Evolutionary conservation across 2,113 vertebrate genomes (phyloP).

Genomic region (Pithys albifrons): DNA sequence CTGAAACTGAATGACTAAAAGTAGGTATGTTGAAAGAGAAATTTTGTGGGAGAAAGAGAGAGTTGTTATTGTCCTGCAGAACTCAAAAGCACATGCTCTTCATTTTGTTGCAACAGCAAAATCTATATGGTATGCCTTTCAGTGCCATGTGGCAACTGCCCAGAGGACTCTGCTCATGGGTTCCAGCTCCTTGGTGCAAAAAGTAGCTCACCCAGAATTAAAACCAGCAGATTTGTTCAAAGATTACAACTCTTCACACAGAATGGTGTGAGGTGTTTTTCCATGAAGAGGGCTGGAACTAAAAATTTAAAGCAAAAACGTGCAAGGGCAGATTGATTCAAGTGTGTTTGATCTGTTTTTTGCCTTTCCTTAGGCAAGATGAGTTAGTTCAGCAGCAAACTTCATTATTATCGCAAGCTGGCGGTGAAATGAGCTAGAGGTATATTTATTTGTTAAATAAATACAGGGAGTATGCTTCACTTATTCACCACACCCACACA

Average conservation of each 20-base stretch:
- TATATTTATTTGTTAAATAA: constrained; percentile 60
- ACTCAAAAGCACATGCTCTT: not conserved
- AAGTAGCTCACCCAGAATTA: not conserved
- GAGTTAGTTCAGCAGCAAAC: constrained; percentile 18
- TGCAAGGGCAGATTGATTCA: not conserved
- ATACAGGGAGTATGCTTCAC: constrained; percentile 8
- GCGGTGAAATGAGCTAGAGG: not conserved
- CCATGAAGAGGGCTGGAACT: not conserved
- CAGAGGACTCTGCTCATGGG: not conserved
- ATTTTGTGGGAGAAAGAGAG: not conserved
- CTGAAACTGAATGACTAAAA: not conserved
- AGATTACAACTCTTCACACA: not conserved
- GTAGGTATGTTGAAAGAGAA: not conserved
- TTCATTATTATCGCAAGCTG: not conserved
- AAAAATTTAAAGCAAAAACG: not conserved
- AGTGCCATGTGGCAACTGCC: not conserved
- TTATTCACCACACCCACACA: constrained; percentile 17
- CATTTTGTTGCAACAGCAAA: not conserved
- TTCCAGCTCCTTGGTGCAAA: not conserved
- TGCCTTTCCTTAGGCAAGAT: constrained; percentile 38
- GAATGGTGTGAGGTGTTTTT: not conserved
- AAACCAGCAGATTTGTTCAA: not conserved
- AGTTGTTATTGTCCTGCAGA: not conserved
- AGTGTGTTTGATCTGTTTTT: not conserved
- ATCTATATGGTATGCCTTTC: not conserved